Percentiles rank a stretch among this genome's conserved stretches.
These are phyloP conservation scores for Pocillopora verrucosa DNA, from an alignment of 64 coral and sea anemone genomes.

Conservation along the genomic window DNA sequence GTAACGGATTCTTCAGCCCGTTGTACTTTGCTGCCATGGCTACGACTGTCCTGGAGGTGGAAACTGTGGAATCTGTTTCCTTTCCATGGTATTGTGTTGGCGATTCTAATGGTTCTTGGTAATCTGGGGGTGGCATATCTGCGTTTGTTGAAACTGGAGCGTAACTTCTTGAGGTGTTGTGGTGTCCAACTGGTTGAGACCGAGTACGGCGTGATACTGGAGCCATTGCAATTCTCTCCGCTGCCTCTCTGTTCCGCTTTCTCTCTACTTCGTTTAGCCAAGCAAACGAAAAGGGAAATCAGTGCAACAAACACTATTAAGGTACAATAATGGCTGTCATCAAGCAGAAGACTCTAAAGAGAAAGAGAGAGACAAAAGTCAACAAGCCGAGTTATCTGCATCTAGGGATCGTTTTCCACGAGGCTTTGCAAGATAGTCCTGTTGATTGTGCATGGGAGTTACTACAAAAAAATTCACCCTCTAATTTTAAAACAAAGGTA, in stretches of 20 bases:
- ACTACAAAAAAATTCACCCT: no score
- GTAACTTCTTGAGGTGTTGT: background rate
- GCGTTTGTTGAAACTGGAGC: background rate
- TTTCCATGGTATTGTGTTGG: background rate
- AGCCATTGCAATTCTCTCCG: background rate
- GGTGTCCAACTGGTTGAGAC: background rate
- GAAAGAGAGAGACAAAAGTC: no score
- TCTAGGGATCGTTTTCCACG: no score
- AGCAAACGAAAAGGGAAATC: no score
- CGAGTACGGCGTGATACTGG: background rate
- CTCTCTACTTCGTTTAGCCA: no score
- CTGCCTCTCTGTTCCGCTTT: background rate
- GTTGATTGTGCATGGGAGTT: no score
- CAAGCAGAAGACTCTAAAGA: no score
- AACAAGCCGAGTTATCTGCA: no score
- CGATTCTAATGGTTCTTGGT: background rate
- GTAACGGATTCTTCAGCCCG: no score
- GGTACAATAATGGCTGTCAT: no score
- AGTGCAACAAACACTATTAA: background rate
- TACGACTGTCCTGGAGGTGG: constrained; percentile 17
- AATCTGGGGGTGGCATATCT: background rate
- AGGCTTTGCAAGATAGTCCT: no score
- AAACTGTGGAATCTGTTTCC: background rate
- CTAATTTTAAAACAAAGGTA: background rate
- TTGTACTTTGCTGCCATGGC: background rate